Conservation (phyloP, 2,113 vertebrate species). For the Coregonus clupeaformis region DNA sequence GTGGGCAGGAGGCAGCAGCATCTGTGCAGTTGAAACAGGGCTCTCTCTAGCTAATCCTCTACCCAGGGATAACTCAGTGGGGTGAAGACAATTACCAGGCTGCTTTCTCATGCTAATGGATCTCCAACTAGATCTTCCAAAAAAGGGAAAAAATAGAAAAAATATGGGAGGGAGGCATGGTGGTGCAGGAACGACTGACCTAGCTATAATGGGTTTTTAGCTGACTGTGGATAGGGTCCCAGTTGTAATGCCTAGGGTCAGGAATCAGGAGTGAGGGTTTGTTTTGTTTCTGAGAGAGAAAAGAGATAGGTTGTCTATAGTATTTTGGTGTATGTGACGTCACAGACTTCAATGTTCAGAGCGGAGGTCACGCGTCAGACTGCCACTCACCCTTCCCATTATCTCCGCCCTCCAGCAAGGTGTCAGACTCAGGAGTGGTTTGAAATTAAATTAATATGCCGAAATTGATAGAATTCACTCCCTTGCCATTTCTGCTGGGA, state of each 20-base stretch:
- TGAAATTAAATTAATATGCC: conserved; percentile 74
- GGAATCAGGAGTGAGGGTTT: conserved; percentile 69
- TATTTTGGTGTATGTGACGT: conserved; percentile 45
- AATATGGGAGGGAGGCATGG: conserved; percentile 57
- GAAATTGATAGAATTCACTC: conserved; percentile 73
- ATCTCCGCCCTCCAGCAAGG: conserved; percentile 70
- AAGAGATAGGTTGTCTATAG: conserved; percentile 54
- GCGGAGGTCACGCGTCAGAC: conserved; percentile 47
- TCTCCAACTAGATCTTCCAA: conserved; percentile 92
- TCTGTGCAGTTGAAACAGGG: conserved; percentile 57
- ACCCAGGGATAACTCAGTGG: conserved; percentile 75
- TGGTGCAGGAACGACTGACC: conserved; percentile 71
- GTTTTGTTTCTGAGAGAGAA: conserved; percentile 41
- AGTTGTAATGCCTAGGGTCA: conserved; percentile 81
- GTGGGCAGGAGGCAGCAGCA: conserved; percentile 45
- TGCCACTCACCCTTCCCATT: conserved; percentile 65
- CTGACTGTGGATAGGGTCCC: conserved; percentile 96
- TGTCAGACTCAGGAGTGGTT: conserved; percentile 61
- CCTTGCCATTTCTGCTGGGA: conserved; percentile 67
- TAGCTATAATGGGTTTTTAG: conserved; percentile 96
- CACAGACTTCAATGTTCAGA: conserved; percentile 38
- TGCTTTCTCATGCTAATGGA: conserved; percentile 97
- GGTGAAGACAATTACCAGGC: conserved; percentile 92
- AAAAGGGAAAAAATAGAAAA: conserved; percentile 49
- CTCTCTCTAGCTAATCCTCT: conserved; percentile 68